A percentile compares a stretch with the other conserved stretches of the same genome.
Evolutionary conservation across 1,140 invertebrate species (phyloP).

Genomic region (Eufriesea mexicana): DNA sequence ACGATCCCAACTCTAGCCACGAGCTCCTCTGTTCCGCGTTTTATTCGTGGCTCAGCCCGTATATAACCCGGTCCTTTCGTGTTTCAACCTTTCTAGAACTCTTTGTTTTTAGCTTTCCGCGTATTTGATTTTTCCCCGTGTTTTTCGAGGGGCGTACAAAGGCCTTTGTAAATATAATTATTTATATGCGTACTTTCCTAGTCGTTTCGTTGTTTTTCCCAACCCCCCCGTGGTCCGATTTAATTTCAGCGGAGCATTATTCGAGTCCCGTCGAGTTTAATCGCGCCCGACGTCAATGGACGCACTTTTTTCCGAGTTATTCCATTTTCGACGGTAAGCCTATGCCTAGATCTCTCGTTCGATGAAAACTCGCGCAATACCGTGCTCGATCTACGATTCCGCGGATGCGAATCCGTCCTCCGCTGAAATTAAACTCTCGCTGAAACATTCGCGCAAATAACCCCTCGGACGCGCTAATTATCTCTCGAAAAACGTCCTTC

Average conservation of each 20-base stretch:
- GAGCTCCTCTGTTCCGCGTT: background rate
- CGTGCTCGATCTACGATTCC: too few relatives aligned
- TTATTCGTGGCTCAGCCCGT: background rate
- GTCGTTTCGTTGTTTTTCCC: background rate
- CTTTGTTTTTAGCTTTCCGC: background rate
- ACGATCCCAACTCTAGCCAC: too few relatives aligned
- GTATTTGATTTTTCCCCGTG: background rate
- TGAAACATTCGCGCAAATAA: too few relatives aligned
- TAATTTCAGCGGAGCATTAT: background rate
- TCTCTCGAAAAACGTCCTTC: too few relatives aligned
- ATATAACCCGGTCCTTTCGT: background rate
- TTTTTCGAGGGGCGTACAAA: background rate
- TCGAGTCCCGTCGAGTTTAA: slow-evolving; percentile 5
- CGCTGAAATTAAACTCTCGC: too few relatives aligned
- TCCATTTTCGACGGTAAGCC: background rate
- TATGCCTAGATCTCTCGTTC: background rate
- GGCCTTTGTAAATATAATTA: slow-evolving; percentile 5
- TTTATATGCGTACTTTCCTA: background rate
- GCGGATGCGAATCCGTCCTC: too few relatives aligned
- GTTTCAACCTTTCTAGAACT: background rate
- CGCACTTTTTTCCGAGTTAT: background rate
- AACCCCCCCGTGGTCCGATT: background rate
- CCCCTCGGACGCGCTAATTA: too few relatives aligned
- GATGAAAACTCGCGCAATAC: background rate
- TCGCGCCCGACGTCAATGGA: background rate